A percentile compares a stretch with the other conserved stretches of the same genome.
phyloP scores from a whole-genome alignment of 2,113 vertebrate genomes.

The Nycticryphes semicollaris region DNA sequence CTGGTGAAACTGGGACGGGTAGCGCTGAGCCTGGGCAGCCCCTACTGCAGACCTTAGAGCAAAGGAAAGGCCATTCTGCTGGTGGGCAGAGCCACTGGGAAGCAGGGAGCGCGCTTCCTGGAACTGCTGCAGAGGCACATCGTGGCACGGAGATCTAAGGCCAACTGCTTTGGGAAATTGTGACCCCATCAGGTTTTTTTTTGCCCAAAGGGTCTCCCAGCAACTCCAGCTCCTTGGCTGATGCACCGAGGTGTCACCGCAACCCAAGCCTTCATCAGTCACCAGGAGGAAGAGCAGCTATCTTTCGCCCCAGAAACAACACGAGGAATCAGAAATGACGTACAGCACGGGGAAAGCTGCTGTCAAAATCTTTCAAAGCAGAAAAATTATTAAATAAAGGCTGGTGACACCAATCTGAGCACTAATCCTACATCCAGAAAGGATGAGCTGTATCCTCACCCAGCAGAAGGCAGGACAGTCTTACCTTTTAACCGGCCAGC shows the following conservation, averaged over 20 bases:
- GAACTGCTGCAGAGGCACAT: accelerated
- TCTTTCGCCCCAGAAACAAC: not conserved
- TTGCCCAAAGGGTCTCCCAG: not conserved
- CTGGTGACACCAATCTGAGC: not conserved
- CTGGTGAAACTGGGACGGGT: not conserved
- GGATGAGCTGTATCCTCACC: not conserved
- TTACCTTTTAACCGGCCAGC: slow-evolving; percentile 89
- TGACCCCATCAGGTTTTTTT: accelerated
- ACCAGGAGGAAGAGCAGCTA: not conserved
- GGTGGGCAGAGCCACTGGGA: not conserved
- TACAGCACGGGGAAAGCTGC: not conserved
- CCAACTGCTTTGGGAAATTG: not conserved
- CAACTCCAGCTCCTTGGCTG: not conserved
- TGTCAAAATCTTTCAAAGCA: not conserved
- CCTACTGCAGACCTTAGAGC: not conserved
- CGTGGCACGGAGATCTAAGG: accelerated
- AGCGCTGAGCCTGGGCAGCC: not conserved
- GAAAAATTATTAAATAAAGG: not conserved
- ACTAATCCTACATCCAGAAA: not conserved
- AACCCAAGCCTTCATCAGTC: not conserved
- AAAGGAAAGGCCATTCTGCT: not conserved
- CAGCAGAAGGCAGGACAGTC: not conserved
- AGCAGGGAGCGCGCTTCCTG: not conserved
- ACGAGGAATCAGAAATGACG: not conserved
- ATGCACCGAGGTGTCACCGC: not conserved